Percentiles rank a stretch among this genome's conserved stretches.
These are phyloP conservation scores for Syngnathus floridae DNA, from an alignment of 2,113 vertebrate species.

Conservation along the genomic window DNA sequence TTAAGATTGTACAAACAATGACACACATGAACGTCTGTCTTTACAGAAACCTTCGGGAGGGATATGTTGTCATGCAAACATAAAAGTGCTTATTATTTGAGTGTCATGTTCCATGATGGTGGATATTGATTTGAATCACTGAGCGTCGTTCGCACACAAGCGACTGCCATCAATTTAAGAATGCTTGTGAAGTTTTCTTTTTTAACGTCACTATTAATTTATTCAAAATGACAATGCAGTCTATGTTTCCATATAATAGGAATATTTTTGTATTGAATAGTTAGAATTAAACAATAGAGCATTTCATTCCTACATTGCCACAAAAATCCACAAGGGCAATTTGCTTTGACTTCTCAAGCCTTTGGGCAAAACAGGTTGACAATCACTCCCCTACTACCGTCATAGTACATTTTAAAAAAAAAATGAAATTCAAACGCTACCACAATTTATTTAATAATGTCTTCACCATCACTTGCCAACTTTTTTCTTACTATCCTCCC, in stretches of 20 bases:
- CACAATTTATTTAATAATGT: constrained; percentile 4
- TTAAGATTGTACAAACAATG: constrained; percentile 55
- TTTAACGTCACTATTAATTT: constrained; percentile 30
- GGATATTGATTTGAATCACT: constrained; percentile 78
- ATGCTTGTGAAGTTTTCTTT: constrained; percentile 48
- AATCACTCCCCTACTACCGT: constrained; percentile 48
- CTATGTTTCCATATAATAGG: constrained; percentile 36
- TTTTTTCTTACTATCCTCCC: constrained; percentile 10
- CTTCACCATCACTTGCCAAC: not conserved
- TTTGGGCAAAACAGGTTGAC: constrained; percentile 46
- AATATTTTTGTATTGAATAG: constrained; percentile 35
- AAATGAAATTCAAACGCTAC: constrained; percentile 7
- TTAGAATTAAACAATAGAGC: constrained; percentile 1
- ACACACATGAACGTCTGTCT: not conserved
- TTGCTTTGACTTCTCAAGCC: constrained; percentile 7
- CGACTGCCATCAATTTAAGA: constrained; percentile 47
- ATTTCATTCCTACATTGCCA: constrained; percentile 13
- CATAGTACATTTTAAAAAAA: constrained; percentile 14
- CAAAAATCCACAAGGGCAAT: constrained; percentile 16
- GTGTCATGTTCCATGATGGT: constrained; percentile 74
- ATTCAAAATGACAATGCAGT: constrained; percentile 25
- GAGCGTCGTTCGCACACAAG: constrained; percentile 46
- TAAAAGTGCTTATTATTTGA: constrained; percentile 57
- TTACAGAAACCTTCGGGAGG: not conserved
- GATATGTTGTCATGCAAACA: constrained; percentile 46